Evolutionary conservation across 2,888 invertebrate species (phyloP), one percentile per base, ranked within the genome.

Genomic region (Steinernema scapterisci): DNA sequence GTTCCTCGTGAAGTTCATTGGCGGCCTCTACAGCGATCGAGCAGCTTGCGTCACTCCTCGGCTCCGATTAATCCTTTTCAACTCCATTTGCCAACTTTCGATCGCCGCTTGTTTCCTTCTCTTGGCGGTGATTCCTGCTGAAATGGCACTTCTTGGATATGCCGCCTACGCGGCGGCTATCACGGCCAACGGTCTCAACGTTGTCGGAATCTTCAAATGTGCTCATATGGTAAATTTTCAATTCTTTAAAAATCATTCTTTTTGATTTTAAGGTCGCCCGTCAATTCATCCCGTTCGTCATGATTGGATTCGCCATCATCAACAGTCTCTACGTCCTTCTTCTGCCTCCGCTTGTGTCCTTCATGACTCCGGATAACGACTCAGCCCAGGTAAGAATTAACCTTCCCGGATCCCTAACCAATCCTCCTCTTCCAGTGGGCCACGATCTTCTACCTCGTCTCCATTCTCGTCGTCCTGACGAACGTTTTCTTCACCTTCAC

Each of bases 141-240:
- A 45, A 2, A 44, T 25, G 7, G 54, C 48, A n/a, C 51, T 72
- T 45, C 9, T 71, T 44, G 81, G 79, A 1, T 83, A 83, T 77
- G 73, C 80, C 7, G 80, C 80, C 73, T 84, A 83, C 73, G 82
- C 83, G 0, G 73, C 74, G 5, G 80, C 82, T n/a, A 81, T 82
- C 71, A 77, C 78, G 21, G 75, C 80, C 25, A 78, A 77, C 9
- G 82, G 83, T 11, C 63, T 84, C 25, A 84, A 84, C 51, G 78
- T 81, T 63, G 80, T 84, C 1, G 83, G 83, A 21, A 78, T 80
- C 2, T 79, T 81, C 31, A 80, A 81, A 72, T 80, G 81, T 70
- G 82, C 81, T 16, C 81, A 81, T 71, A 48, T 82, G 79, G 82
- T 82, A 63, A 63, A 16, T 19, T 16, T 16, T 48, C 19, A 5